Evolutionary conservation across 2,113 vertebrate genomes (phyloP).

Genomic region (Thunnus maccoyii): DNA sequence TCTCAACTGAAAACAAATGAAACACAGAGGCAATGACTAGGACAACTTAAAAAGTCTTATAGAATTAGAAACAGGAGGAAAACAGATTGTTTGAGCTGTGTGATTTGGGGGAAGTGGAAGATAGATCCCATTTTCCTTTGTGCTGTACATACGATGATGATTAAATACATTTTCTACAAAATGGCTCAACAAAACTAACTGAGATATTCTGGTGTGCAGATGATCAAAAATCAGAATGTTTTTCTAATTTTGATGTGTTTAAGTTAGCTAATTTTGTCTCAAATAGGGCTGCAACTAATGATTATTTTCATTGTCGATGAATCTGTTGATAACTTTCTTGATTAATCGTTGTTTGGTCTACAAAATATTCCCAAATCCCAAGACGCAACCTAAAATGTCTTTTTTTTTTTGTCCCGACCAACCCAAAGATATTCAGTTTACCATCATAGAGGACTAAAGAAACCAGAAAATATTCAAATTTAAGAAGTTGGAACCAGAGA

Average conservation of each 20-base stretch:
- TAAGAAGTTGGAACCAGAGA: no score
- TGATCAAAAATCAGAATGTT: no score
- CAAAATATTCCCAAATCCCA: no score
- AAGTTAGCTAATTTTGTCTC: not conserved
- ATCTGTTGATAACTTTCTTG: no score
- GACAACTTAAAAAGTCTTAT: not conserved
- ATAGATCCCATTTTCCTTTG: not conserved
- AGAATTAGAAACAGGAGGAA: constrained; percentile 6
- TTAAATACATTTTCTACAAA: not conserved
- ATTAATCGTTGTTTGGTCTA: no score
- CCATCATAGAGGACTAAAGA: no score
- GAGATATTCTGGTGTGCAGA: not conserved
- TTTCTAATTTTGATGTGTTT: not conserved
- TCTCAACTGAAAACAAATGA: not conserved
- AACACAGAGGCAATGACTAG: not conserved
- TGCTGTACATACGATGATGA: not conserved
- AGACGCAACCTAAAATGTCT: no score
- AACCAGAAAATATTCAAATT: no score
- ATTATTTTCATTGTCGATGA: no score
- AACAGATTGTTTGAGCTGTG: not conserved
- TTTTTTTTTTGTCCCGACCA: no score
- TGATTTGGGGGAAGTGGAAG: not conserved
- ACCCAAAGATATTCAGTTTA: no score
- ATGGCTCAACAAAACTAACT: not conserved
- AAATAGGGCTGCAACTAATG: no score